These are phyloP conservation scores for Stegana nigrithorax DNA, from an alignment of 2,888 invertebrate genomes.

Conservation along the genomic window DNA sequence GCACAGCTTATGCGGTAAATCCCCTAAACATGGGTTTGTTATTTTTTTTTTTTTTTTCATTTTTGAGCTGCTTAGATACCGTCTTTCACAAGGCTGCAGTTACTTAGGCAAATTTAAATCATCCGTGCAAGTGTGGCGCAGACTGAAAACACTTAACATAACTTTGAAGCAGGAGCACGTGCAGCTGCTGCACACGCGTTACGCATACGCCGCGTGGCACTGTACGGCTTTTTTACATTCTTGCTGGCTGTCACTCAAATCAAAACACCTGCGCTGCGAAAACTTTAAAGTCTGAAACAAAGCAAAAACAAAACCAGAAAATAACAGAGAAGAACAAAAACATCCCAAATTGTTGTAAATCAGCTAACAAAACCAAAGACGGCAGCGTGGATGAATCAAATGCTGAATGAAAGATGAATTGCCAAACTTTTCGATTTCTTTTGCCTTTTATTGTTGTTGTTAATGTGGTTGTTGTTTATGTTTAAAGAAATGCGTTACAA, in stretches of 20 bases:
- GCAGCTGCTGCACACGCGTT: neutral
- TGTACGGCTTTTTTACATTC: too few relatives aligned
- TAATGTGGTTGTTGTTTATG: too few relatives aligned
- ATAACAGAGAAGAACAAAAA: neutral
- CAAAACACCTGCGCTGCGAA: slow-evolving; percentile 6
- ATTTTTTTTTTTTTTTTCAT: too few relatives aligned
- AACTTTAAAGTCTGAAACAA: neutral
- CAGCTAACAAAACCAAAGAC: neutral
- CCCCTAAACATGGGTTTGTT: too few relatives aligned
- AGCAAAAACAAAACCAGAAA: neutral
- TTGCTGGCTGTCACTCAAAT: neutral
- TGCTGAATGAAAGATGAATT: too few relatives aligned
- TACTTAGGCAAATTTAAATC: neutral
- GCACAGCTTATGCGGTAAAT: too few relatives aligned
- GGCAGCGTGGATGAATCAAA: neutral
- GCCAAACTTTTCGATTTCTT: slow-evolving; percentile 8
- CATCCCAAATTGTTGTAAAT: neutral
- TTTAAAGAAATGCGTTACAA: too few relatives aligned
- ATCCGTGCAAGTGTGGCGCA: neutral
- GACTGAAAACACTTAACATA: neutral
- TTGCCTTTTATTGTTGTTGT: too few relatives aligned
- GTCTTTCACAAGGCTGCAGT: neutral
- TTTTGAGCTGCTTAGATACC: too few relatives aligned
- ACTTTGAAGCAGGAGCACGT: too few relatives aligned
- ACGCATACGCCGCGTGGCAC: neutral